Conservation (phyloP, 2,113 vertebrate genomes). For the Podiceps cristatus region DNA sequence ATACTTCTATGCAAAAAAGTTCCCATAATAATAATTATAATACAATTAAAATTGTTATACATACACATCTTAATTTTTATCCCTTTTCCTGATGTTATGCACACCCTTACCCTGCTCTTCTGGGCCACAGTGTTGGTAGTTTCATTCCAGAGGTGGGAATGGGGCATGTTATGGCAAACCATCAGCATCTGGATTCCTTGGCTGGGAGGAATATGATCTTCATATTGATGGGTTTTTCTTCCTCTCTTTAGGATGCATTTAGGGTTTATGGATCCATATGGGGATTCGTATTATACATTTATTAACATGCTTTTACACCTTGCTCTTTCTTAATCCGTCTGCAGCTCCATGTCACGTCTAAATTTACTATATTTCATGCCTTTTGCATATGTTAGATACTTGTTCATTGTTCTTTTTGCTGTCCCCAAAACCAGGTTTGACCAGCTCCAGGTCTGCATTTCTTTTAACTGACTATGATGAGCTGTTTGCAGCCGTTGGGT, state of each 20-base stretch:
- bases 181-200: not conserved
- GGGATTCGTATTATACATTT: not conserved
- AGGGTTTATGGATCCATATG: not conserved
- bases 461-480: not conserved
- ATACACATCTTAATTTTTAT: not conserved
- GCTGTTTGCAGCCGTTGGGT: not conserved
- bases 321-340: not conserved
- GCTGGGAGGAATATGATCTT: not conserved
- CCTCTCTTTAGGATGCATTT: not conserved
- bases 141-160: not conserved
- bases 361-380: not conserved
- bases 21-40: not conserved
- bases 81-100: not conserved
- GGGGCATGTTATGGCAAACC: rapidly evolving
- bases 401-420: not conserved
- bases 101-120: not conserved
- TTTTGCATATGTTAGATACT: not conserved
- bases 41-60: not conserved
- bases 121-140: not conserved
- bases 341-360: not conserved
- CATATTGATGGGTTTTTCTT: not conserved
- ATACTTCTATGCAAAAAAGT: not conserved
- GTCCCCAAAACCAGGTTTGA: not conserved
- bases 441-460: not conserved
- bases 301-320: not conserved